Conservation (phyloP, 2,797 vertebrate genomes). For the Monodelphis domestica region DNA sequence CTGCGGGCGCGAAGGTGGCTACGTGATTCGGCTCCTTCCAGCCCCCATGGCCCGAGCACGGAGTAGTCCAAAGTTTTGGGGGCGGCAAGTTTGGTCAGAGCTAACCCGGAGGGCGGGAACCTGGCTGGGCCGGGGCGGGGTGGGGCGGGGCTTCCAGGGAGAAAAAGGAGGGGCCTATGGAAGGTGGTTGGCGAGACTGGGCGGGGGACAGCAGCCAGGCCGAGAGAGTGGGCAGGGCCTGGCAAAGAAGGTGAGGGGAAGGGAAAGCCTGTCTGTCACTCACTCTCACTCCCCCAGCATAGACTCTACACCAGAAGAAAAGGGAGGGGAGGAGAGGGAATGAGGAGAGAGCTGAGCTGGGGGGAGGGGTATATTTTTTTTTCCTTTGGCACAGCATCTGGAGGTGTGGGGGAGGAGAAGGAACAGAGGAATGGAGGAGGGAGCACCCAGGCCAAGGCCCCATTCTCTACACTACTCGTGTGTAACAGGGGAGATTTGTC, state of each 20-base stretch:
- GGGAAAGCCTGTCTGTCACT: neutral
- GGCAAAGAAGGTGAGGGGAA: neutral
- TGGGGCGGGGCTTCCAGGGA: neutral
- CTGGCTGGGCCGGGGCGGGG: neutral
- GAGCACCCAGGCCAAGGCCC: neutral
- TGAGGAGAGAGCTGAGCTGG: neutral
- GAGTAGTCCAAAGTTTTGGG: slow-evolving; percentile 58
- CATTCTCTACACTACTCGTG: neutral
- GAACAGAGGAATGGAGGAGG: neutral
- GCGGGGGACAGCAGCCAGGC: neutral
- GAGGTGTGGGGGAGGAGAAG: neutral
- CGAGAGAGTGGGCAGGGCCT: neutral
- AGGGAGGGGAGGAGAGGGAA: neutral
- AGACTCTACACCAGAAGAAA: neutral
- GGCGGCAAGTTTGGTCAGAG: neutral
- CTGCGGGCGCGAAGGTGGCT: slow-evolving; percentile 16
- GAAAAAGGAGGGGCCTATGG: slow-evolving; percentile 1
- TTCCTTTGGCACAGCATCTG: neutral
- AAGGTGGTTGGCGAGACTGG: neutral
- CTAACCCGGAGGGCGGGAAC: neutral
- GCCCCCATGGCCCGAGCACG: slow-evolving; percentile 55
- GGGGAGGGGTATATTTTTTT: neutral
- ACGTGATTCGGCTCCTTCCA: slow-evolving; percentile 55
- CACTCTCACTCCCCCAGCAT: neutral
- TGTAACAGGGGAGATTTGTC: neutral